Conservation (phyloP, 2,888 invertebrate genomes). For the Deroplatys truncata region DNA sequence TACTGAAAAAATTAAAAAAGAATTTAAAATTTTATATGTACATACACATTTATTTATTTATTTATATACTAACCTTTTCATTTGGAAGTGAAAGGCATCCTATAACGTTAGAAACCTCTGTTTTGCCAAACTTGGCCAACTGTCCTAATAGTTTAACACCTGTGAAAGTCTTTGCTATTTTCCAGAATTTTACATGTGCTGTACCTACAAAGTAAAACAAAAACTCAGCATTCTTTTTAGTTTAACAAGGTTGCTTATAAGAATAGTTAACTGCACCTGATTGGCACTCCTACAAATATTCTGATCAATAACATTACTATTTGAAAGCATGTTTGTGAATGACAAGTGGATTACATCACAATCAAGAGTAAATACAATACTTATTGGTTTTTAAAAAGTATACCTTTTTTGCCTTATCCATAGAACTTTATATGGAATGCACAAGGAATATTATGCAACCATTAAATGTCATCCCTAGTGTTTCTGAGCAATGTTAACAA, state of each 20-base stretch:
- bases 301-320: neutral
- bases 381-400: no score
- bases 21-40: no score
- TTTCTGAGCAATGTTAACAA: no score
- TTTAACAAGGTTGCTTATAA: neutral
- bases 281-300: neutral
- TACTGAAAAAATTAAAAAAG: no score
- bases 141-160: conserved; percentile 85
- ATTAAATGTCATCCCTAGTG: no score
- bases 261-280: neutral
- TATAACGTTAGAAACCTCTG: conserved; percentile 84
- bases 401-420: no score
- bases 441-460: no score
- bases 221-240: neutral
- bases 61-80: conserved; percentile 61
- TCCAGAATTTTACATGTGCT: conserved; percentile 88
- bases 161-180: conserved; percentile 86
- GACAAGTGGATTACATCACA: no score
- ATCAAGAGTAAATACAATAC: no score
- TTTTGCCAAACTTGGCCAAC: conserved; percentile 87
- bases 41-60: no score
- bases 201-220: conserved; percentile 55
- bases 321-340: neutral
- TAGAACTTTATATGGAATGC: no score
- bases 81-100: conserved; percentile 83